A percentile compares a stretch with the other conserved stretches of the same genome.
These are phyloP conservation scores for Brachionus rubens DNA, from an alignment of 1,140 invertebrate genomes.

Conservation along the genomic window DNA sequence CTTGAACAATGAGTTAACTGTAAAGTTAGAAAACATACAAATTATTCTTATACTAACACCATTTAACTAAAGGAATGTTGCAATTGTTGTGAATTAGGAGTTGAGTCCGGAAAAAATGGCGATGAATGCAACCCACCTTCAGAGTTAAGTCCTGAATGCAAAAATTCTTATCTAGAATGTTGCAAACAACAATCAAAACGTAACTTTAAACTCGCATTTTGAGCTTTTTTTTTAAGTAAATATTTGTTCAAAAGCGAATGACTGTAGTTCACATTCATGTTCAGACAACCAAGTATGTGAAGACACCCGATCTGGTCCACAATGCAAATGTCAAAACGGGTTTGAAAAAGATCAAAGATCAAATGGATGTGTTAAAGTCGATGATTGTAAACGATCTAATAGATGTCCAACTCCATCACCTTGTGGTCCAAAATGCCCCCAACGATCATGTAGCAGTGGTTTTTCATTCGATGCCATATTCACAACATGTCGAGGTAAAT, in stretches of 20 bases:
- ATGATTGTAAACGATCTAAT: conserved; percentile 63
- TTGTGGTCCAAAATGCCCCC: conserved; percentile 53
- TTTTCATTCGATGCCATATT: conserved; percentile 21
- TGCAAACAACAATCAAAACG: conserved; percentile 49
- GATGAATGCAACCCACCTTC: conserved; percentile 48
- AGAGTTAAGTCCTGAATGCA: conserved; percentile 53
- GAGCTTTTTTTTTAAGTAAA: background rate
- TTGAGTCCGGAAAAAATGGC: conserved; percentile 48
- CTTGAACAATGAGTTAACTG: conserved; percentile 46
- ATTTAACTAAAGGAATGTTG: conserved; percentile 57
- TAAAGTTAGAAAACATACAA: conserved; percentile 22
- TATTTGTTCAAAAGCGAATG: background rate
- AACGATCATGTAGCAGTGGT: conserved; percentile 23
- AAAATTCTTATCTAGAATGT: conserved; percentile 52
- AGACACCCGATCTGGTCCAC: background rate
- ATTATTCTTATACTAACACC: background rate
- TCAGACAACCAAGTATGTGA: conserved; percentile 35
- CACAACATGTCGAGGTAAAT: background rate
- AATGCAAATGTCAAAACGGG: conserved; percentile 28
- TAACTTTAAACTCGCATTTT: background rate
- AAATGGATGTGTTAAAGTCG: conserved; percentile 56
- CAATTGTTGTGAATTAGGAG: conserved; percentile 56
- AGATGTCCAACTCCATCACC: conserved; percentile 56
- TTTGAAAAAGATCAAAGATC: background rate
- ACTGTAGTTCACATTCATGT: conserved; percentile 31